A percentile compares a stretch with the other conserved stretches of the same genome.
These are phyloP conservation scores for Drosophila cardini DNA, from an alignment of 1,140 invertebrate genomes.

Conservation along the genomic window DNA sequence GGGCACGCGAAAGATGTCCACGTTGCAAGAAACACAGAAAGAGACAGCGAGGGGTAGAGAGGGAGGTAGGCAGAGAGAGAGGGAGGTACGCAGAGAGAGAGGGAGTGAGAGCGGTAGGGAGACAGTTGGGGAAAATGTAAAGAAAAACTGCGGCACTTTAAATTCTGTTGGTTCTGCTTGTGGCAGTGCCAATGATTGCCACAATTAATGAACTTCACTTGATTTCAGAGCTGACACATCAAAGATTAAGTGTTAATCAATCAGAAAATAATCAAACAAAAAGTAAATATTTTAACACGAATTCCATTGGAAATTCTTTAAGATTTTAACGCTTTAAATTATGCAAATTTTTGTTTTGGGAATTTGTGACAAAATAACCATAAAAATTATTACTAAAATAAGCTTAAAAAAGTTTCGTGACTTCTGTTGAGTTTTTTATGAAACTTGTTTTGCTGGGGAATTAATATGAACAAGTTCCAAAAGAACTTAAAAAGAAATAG, in stretches of 20 bases:
- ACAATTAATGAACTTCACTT: conserved; percentile 22
- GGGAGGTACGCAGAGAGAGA: not conserved
- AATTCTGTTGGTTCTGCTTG: conserved; percentile 3
- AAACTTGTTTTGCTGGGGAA: no score
- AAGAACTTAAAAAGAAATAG: no score
- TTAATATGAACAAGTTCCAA: no score
- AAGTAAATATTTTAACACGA: no score
- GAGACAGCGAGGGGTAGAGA: not conserved
- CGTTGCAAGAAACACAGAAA: not conserved
- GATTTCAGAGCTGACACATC: conserved; percentile 1
- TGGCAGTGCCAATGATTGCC: conserved; percentile 33
- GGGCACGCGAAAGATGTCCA: conserved; percentile 23
- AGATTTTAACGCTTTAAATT: no score
- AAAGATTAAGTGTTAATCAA: conserved; percentile 9
- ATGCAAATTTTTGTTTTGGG: no score
- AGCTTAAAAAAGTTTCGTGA: no score
- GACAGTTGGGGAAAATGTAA: conserved; percentile 26
- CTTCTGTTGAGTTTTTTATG: no score
- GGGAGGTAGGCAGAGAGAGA: not conserved
- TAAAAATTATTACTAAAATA: no score
- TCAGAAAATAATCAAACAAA: not conserved
- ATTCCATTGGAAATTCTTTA: no score
- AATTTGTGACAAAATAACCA: no score
- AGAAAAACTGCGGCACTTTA: conserved; percentile 17
- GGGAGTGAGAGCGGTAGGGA: not conserved